Conservation (phyloP, 64 coral and sea anemone species). For the Montipora efflorescens region DNA sequence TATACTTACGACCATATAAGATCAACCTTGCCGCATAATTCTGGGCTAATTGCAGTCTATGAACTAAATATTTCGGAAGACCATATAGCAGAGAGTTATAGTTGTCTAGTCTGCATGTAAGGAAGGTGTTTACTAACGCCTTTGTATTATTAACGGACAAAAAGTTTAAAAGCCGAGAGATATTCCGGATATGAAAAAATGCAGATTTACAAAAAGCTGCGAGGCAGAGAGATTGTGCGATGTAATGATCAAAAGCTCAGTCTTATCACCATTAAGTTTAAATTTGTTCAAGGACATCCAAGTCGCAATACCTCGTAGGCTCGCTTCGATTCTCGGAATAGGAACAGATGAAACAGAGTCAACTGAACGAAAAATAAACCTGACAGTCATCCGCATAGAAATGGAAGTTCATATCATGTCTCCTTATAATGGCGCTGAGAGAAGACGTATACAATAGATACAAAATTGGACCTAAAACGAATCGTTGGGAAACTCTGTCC, state of each 20-base stretch:
- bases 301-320: background rate
- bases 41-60: background rate
- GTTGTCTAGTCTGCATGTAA: background rate
- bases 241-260: background rate
- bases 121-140: background rate
- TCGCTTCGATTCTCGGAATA: background rate
- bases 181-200: conserved; percentile 16
- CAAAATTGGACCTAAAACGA: background rate
- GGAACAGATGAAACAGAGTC: background rate
- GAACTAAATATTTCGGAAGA: background rate
- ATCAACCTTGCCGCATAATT: background rate
- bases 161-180: background rate
- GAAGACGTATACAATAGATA: background rate
- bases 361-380: background rate
- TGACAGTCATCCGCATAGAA: background rate
- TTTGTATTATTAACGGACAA: background rate
- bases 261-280: background rate
- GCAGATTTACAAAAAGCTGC: background rate
- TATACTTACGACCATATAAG: no score
- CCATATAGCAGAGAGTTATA: background rate
- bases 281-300: background rate
- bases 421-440: background rate
- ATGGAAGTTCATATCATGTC: background rate
- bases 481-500: background rate
- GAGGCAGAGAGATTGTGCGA: background rate